Conservation (phyloP, 2,888 invertebrate species). For the Mylabris sibirica region DNA sequence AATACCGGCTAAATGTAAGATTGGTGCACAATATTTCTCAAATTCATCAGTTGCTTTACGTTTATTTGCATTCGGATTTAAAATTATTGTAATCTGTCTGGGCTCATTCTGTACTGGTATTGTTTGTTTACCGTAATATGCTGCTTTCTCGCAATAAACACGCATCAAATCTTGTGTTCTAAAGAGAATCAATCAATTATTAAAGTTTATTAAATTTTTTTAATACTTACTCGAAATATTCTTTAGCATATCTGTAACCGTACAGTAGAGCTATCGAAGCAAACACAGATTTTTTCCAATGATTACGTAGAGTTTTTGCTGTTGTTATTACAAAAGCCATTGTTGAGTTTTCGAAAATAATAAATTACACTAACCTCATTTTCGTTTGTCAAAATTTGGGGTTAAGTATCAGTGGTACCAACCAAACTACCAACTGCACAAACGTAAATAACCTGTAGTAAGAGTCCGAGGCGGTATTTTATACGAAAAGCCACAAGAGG, state of each 20-base stretch:
- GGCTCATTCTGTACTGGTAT: constrained; percentile 69
- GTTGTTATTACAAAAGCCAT: constrained; percentile 70
- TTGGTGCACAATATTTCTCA: constrained; percentile 91
- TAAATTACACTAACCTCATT: neutral
- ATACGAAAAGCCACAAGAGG: neutral
- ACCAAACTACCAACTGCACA: neutral
- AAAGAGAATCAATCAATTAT: constrained; percentile 41
- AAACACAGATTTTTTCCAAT: constrained; percentile 90
- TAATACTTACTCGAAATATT: constrained; percentile 73
- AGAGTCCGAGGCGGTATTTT: neutral
- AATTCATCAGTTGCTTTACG: constrained; percentile 74
- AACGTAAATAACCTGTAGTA: neutral
- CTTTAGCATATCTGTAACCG: constrained; percentile 73
- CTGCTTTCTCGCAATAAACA: constrained; percentile 80
- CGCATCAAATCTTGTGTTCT: constrained; percentile 83
- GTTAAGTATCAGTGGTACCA: neutral
- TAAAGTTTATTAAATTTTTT: neutral
- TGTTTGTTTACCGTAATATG: constrained; percentile 72
- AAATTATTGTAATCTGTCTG: constrained; percentile 81
- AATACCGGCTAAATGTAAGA: constrained; percentile 90
- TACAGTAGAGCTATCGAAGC: constrained; percentile 73
- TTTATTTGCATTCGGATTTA: constrained; percentile 90
- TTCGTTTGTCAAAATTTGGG: constrained; percentile 12
- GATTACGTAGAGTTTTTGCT: constrained; percentile 73
- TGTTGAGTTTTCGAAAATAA: constrained; percentile 18